Base-by-base conservation (phyloP, 2,888 invertebrate genomes). In the Nymphalis polychloros region DNA sequence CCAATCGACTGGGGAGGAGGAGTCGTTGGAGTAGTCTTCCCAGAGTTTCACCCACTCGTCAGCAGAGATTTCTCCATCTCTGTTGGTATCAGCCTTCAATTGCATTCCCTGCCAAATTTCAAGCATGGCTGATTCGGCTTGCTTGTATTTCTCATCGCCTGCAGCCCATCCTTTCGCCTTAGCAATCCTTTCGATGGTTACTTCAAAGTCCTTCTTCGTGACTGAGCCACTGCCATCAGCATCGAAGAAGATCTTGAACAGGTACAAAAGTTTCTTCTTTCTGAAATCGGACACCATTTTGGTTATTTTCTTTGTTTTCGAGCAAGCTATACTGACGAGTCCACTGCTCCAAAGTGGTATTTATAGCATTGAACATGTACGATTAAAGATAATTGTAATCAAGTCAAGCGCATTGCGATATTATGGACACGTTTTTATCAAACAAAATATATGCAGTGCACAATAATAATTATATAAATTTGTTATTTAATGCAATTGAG, bases 31-130 rank as follows among this genome's bases (percentile, higher is more conserved):
- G 79, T 94, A 96, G 49, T 95, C 94, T 76, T 96, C 95, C 97
- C 97, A 97, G 95, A 97, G 96, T 73, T 94, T 92, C 78, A 96
- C 95, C 97, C 97, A 97, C 86, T 98, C 97, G 8, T 97, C 97
- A 60, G 96, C 94, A 70, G 96, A 96, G 63, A 98, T 96, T 91
- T 96, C 95, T 10, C 97, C 97, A 78, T 97, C 97, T 80, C 96
- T 95, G 86, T 98, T 95, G 65, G 95, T 93, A 81, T 98, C 97
- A 16, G 97, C 97, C 74, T 95, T 93, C 73, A 94, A 93, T 81
- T 95, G 94, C 59, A 98, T 91, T 16, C 97, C 97, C 61, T 96
- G 96, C 97, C 97, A 98, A 77, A 98, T 95, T 83, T 95, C 95
- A 75, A 95, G 89, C 89, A 98, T 94, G 63, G 95, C 94, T 55